Percentiles rank a stretch among this genome's conserved stretches.
Evolutionary conservation across 2,113 vertebrate genomes (phyloP).

Genomic region (Sialia sialis): DNA sequence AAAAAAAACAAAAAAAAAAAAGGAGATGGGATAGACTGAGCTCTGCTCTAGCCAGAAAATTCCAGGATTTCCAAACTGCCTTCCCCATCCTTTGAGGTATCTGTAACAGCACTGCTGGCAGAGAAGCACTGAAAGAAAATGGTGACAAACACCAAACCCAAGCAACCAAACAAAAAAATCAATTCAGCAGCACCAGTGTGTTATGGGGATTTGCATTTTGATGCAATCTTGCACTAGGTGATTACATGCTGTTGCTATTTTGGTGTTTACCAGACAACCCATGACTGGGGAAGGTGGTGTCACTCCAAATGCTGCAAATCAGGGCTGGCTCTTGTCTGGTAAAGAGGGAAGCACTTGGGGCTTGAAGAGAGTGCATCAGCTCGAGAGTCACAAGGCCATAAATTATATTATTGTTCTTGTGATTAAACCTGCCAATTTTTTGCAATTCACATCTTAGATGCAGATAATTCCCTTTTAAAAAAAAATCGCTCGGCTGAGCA

Average conservation of each 20-base stretch:
- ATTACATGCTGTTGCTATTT: constrained; percentile 29
- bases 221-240: not conserved
- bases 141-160: not conserved
- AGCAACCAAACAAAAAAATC: not conserved
- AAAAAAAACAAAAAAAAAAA: not conserved
- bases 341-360: not conserved
- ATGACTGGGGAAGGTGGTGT: constrained; percentile 3
- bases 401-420: constrained; percentile 1
- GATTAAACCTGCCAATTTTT: constrained; percentile 45
- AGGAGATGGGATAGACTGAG: not conserved
- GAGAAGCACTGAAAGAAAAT: not conserved
- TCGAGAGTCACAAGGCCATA: not conserved
- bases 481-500: not conserved
- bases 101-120: not conserved
- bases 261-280: constrained; percentile 11
- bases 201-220: not conserved
- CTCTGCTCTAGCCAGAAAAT: not conserved
- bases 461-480: not conserved
- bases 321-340: not conserved
- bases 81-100: not conserved
- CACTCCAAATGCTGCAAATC: not conserved
- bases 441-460: not conserved
- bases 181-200: not conserved
- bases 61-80: not conserved
- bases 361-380: constrained; percentile 13